Evolutionary conservation across 2,797 vertebrate genomes (phyloP), one percentile per base, ranked within the genome.

Genomic region (Sebastolobus altivelis): DNA sequence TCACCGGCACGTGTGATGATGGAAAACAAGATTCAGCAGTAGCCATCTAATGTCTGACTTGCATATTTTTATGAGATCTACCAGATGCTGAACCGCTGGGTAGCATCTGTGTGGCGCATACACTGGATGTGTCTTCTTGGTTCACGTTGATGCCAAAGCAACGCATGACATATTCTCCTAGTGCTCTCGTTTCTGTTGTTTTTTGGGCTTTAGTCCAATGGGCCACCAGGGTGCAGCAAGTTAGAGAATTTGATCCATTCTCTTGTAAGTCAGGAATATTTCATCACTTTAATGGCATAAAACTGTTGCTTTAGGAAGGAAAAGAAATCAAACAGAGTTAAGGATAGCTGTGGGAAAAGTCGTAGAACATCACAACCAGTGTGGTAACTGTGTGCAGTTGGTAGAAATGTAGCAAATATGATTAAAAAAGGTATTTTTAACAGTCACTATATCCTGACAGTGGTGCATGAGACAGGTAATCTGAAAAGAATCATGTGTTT

Each of bases 11-110:
- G 25, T 31, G 66, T 12, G 11, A 8, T 43, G 25, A 59, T 55
- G 20, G 61, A 61, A 66, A 35, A n/a, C 20, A 27, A 27, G 33
- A 37, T 55, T 61, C 55, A 58, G 46, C 56, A 29, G 67, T 9
- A 72, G 43, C 62, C 14, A 20, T 56, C 35, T 11, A 16, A 46
- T 68, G 22, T 25, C 72, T 18, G 65, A 37, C 27, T 14, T 9
- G 43, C 52, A 20, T 54, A 8, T 59, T 59, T 65, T 11, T 29
- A 25, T 29, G 38, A 59, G 37, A 58, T 27, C 25, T 27, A 7
- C 29, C 65, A 82, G 63, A 58, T 73, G 75, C 70, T 25, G 69
- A 73, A 56, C 62, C 75, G 27, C 69, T 77, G 74, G 43, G 55
- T 29, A 37, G 62, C 74, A 77, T 62, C 80, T 76, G 79, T 35